Conservation (phyloP, 2,888 invertebrate species). For the Trisateles emortualis region DNA sequence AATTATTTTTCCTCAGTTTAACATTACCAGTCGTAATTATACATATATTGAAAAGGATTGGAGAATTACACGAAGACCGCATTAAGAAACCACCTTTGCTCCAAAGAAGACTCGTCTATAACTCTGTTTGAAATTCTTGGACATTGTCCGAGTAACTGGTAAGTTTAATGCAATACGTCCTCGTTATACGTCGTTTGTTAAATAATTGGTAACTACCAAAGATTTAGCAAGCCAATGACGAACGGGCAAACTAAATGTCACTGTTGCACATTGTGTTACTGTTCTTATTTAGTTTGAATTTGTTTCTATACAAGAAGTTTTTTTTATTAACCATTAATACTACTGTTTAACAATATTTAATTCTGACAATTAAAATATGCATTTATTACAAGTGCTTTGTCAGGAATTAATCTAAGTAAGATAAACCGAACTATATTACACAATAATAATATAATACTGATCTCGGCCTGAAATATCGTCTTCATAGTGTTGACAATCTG, state of each 20-base stretch:
- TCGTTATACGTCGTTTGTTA: slow-evolving; percentile 10
- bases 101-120: slow-evolving; percentile 40
- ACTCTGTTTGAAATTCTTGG: slow-evolving; percentile 38
- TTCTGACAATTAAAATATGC: too few species aligned
- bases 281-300: not conserved
- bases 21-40: slow-evolving; percentile 27
- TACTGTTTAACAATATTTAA: too few species aligned
- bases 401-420: not conserved
- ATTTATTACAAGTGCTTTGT: too few species aligned
- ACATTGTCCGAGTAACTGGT: slow-evolving; percentile 46
- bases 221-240: not conserved
- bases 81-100: slow-evolving; percentile 32
- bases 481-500: not conserved
- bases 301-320: not conserved
- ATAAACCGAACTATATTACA: too few species aligned
- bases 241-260: not conserved
- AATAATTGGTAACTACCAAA: slow-evolving; percentile 3
- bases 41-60: slow-evolving; percentile 36
- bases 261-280: not conserved
- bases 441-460: too few species aligned
- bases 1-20: slow-evolving; percentile 35
- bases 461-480: not conserved
- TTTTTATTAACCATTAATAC: not conserved
- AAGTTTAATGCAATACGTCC: slow-evolving; percentile 45
- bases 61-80: slow-evolving; percentile 37